Evolutionary conservation across 1,140 invertebrate species (phyloP).

Genomic region (Trinorchestia longiramus): DNA sequence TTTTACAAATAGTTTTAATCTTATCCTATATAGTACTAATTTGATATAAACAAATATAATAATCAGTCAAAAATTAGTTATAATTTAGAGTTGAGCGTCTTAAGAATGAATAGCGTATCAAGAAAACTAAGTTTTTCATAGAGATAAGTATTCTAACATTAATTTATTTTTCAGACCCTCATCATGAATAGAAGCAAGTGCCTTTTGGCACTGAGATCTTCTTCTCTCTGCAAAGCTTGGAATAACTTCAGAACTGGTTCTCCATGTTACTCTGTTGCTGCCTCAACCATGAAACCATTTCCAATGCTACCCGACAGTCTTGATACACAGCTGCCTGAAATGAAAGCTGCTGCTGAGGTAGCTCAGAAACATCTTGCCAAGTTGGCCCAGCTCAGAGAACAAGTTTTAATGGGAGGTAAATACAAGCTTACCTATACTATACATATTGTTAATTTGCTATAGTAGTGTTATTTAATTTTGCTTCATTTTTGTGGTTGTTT

Average conservation of each 20-base stretch:
- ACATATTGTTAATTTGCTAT: background rate
- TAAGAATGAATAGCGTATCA: no score
- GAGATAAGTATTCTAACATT: no score
- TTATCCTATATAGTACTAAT: no score
- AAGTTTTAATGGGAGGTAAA: slow-evolving; percentile 11
- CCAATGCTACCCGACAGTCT: background rate
- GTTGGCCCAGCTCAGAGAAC: background rate
- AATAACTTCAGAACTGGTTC: background rate
- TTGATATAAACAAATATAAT: no score
- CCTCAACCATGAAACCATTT: background rate
- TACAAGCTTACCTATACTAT: background rate
- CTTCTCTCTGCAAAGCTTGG: background rate
- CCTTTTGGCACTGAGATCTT: background rate
- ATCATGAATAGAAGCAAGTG: background rate
- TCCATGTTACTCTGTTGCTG: background rate
- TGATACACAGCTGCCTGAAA: background rate
- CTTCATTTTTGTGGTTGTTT: background rate
- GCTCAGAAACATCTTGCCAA: slow-evolving; percentile 22
- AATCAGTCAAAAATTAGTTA: no score
- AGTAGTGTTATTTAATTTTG: background rate
- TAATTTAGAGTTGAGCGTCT: no score
- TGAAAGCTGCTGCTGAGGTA: background rate
- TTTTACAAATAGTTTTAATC: no score
- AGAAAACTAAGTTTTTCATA: no score
- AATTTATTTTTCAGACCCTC: background rate